phyloP scores from a whole-genome alignment of 2,113 vertebrate genomes.

The Balaenoptera acutorostrata region DNA sequence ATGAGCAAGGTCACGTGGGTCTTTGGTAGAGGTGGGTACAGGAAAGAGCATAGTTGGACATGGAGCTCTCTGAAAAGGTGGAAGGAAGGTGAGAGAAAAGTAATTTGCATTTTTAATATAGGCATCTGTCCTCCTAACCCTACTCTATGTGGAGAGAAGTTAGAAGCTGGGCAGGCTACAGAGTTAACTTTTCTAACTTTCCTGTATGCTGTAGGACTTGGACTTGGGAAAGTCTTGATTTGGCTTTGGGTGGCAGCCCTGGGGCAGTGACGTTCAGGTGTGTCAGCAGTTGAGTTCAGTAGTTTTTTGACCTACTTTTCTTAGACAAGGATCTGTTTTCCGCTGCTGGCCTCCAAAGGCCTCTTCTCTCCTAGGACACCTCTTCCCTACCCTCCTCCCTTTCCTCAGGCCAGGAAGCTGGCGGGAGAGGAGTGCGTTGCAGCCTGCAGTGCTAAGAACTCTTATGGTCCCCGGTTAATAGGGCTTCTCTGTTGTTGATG shows the following conservation, averaged over 20 bases:
- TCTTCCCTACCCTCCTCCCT: not conserved
- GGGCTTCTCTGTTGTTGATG: not conserved
- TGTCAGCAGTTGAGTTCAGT: not conserved
- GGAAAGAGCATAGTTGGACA: not conserved
- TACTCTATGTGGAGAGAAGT: not conserved
- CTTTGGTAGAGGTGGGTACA: not conserved
- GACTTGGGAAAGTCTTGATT: not conserved
- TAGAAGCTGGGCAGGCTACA: not conserved
- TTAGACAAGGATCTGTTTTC: not conserved
- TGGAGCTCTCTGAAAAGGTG: not conserved
- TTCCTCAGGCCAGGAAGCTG: not conserved
- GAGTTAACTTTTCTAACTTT: not conserved
- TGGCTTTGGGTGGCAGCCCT: not conserved
- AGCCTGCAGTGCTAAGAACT: not conserved
- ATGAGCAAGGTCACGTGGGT: not conserved
- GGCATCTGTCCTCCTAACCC: not conserved
- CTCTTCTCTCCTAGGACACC: not conserved
- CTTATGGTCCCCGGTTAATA: not conserved
- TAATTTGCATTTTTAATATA: not conserved
- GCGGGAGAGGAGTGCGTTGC: not conserved
- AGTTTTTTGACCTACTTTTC: not conserved
- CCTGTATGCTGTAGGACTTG: not conserved
- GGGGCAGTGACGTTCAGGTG: not conserved
- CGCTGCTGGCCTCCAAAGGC: not conserved
- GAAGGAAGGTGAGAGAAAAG: not conserved